Base-by-base conservation (phyloP, 2,888 invertebrate species). In the Catonia carolina region DNA sequence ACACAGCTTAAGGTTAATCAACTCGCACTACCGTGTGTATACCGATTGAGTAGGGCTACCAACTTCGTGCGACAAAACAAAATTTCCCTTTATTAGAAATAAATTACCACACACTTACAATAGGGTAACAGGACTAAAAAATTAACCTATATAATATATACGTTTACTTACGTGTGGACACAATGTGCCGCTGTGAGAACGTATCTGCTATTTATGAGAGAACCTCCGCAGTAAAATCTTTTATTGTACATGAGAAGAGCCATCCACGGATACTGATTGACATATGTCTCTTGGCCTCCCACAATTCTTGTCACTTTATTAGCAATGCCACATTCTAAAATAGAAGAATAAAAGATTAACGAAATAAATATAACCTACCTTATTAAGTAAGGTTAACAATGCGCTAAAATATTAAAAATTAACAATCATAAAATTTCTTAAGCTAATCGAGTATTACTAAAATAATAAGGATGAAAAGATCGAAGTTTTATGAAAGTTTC, bases 131-230 rank as follows among this genome's bases (percentile, higher is more conserved):
- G n/a, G n/a, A n/a, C n/a, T n/a, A n/a, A n/a, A n/a, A n/a, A n/a
- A n/a, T n/a, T n/a, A n/a, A n/a, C n/a, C n/a, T n/a, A n/a, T n/a
- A n/a, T n/a, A n/a, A n/a, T n/a, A n/a, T n/a, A n/a, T n/a, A n/a
- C n/a, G n/a, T n/a, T n/a, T 39, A 35, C 75, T 71, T 73, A 86
- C 86, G 84, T 85, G 70, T 85, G 77, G 55, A 91, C 85, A 70
- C 91, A 91, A 75, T 91, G 91, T 2, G 91, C 91, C 0, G 91
- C 91, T 0, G 91, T 90, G 56, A 92, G 76, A 56, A 91, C 88
- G 70, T 88, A 89, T 72, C 89, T 86, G 70, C 85, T 84, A 55
- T 87, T 88, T 41, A 92, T 76, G 27, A 91, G 76, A 2, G 89
- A 89, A 18, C 85, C 91, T 0, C 91, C 91, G 68, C 91, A 92